Evolutionary conservation across 2,113 vertebrate genomes (phyloP).

Genomic region (Trichechus manatus): DNA sequence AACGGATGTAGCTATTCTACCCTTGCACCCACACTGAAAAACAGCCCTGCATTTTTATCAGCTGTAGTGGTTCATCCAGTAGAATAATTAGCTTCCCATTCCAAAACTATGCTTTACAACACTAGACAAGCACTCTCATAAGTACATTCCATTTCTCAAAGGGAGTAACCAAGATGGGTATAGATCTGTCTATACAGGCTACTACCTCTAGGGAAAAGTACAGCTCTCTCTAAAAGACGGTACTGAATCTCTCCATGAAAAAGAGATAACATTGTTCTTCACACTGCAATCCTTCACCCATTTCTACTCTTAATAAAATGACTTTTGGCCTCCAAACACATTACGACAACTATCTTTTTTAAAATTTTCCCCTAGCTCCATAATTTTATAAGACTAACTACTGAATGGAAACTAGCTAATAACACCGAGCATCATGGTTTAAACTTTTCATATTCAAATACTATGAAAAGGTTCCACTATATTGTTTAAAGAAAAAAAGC

Average conservation of each 20-base stretch:
- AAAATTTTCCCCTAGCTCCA: background rate
- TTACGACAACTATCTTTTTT: background rate
- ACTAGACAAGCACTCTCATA: background rate
- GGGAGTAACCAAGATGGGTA: background rate
- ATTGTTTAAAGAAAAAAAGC: background rate
- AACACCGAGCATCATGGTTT: background rate
- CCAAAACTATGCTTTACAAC: slow-evolving; percentile 24
- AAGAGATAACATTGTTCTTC: background rate
- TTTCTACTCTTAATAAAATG: slow-evolving; percentile 6
- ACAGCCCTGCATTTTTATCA: background rate
- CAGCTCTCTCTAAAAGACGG: background rate
- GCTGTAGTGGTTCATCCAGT: background rate
- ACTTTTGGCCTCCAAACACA: background rate
- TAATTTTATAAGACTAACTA: slow-evolving; percentile 24
- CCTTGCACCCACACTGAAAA: background rate
- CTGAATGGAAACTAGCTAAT: background rate
- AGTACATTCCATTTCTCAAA: background rate
- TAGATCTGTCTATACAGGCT: background rate
- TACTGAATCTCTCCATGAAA: background rate
- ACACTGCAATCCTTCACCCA: background rate
- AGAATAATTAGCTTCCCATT: background rate
- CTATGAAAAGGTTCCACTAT: background rate
- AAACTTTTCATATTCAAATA: slow-evolving; percentile 35
- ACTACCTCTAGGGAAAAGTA: background rate
- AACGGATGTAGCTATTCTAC: background rate